Conservation (phyloP, 1,140 invertebrate species). For the Aphidius ervi region DNA sequence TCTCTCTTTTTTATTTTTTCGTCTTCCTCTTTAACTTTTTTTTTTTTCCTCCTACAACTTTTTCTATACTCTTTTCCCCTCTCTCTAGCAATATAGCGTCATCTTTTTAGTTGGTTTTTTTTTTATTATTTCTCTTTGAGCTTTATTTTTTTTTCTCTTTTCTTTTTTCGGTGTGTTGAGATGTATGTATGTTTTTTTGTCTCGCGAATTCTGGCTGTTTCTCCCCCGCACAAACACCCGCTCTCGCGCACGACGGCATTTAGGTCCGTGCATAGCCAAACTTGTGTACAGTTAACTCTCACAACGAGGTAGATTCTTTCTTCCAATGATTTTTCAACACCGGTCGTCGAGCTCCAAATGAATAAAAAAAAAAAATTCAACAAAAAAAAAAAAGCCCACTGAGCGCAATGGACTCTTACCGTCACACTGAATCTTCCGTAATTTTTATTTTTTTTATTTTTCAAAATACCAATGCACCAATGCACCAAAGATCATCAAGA, state of each 20-base stretch:
- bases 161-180: no score
- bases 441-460: slow-evolving; percentile 6
- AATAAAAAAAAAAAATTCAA: no score
- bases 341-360: no score
- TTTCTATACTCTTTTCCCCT: slow-evolving; percentile 1
- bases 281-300: slow-evolving; percentile 47
- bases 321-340: slow-evolving; percentile 34
- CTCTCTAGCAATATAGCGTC: no score
- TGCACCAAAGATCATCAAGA: no score
- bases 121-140: no score
- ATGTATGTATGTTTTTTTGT: no score
- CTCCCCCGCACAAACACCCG: background rate
- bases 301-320: slow-evolving; percentile 31
- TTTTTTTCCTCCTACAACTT: slow-evolving; percentile 19
- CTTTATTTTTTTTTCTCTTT: slow-evolving; percentile 1
- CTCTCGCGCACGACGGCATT: slow-evolving; percentile 33
- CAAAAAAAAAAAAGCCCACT: background rate
- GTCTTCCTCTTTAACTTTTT: slow-evolving; percentile 24
- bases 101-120: no score
- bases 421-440: background rate
- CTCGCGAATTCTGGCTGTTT: background rate
- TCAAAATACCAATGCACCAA: no score
- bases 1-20: slow-evolving; percentile 8
- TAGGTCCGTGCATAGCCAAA: slow-evolving; percentile 47
- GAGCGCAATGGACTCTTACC: slow-evolving; percentile 5